phyloP scores from a whole-genome alignment of 1,140 invertebrate species.

The Steinernema feltiae region DNA sequence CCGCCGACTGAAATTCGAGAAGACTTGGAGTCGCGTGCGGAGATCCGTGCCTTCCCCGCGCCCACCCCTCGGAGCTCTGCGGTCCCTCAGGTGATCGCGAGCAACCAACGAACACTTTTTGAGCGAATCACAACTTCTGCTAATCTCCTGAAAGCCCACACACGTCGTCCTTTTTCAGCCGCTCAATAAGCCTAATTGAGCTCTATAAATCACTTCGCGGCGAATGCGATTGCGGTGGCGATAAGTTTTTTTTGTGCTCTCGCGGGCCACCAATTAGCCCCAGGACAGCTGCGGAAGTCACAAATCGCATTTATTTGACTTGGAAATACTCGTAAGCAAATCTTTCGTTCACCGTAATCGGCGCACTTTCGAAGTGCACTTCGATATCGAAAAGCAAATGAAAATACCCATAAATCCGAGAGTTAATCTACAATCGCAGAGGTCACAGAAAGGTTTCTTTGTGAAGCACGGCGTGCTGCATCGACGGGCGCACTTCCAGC shows the following conservation, averaged over 20 bases:
- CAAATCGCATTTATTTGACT: background rate
- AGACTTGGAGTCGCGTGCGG: too few relatives aligned
- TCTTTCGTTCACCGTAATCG: background rate
- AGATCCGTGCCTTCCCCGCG: too few relatives aligned
- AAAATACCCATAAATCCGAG: background rate
- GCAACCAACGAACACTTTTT: background rate
- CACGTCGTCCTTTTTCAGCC: background rate
- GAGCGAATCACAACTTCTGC: background rate
- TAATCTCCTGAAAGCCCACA: conserved; percentile 7
- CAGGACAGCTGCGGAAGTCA: background rate
- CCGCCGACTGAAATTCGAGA: too few relatives aligned
- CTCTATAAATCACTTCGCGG: background rate
- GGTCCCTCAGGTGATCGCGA: background rate
- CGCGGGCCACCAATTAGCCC: background rate
- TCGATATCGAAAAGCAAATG: background rate
- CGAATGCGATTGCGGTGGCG: conserved; percentile 6
- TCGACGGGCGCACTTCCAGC: background rate
- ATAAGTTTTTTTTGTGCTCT: background rate
- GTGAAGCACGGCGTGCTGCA: background rate
- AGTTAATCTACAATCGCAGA: background rate
- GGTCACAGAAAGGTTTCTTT: background rate
- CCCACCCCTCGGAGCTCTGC: background rate
- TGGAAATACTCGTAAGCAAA: conserved; percentile 7
- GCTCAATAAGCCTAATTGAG: conserved; percentile 1
- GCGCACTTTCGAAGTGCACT: background rate